A percentile compares a stretch with the other conserved stretches of the same genome.
Evolutionary conservation across 2,113 vertebrate genomes (phyloP).

Genomic region (Chaenogobius annularis): DNA sequence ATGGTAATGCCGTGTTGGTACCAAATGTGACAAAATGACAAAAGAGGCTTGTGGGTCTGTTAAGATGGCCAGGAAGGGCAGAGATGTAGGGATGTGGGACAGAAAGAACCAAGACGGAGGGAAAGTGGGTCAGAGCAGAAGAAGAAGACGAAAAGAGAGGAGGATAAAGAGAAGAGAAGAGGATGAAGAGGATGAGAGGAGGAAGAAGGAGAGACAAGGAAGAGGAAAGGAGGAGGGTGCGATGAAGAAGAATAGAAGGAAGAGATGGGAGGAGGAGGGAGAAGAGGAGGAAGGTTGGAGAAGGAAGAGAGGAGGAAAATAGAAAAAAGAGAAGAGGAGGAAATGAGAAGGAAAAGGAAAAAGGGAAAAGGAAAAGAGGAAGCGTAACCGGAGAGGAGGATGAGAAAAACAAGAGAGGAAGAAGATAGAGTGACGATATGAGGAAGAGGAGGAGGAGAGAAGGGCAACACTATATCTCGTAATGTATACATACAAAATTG

Average conservation of each 20-base stretch:
- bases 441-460: constrained; percentile 7
- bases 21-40: no score
- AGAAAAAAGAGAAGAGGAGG: constrained; percentile 15
- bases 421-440: constrained; percentile 1
- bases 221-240: not conserved
- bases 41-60: not conserved
- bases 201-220: no score
- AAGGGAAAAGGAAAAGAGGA: not conserved
- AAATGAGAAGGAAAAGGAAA: not conserved
- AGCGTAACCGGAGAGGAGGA: not conserved
- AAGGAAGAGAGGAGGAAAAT: not conserved
- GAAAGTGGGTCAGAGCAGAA: constrained; percentile 68
- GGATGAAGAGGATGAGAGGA: not conserved
- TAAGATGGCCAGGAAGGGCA: constrained; percentile 4
- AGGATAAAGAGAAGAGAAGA: not conserved
- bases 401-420: not conserved
- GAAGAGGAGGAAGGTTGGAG: not conserved
- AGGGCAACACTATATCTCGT: no score
- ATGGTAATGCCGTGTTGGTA: no score
- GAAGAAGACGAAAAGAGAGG: constrained; percentile 27
- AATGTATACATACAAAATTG: no score
- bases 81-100: constrained; percentile 38
- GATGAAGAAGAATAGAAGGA: not conserved
- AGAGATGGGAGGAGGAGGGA: not conserved
- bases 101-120: constrained; percentile 31